A percentile compares a stretch with the other conserved stretches of the same genome.
Conservation (phyloP, 53 echinoderm and acorn worm genomes). For the Mesocentrotus franciscanus region DNA sequence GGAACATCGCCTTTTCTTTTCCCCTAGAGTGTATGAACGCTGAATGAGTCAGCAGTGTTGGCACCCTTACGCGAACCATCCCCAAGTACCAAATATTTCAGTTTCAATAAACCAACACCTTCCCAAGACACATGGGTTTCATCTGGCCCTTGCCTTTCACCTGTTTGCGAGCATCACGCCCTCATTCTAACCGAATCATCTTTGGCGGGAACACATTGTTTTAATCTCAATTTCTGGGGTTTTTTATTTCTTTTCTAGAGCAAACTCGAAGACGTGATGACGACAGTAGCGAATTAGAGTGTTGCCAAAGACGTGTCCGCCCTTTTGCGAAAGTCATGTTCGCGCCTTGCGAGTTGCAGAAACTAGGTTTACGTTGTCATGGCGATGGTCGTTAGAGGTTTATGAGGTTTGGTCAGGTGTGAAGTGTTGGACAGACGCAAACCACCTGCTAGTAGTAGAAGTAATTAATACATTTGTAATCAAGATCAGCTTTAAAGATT, state of each 20-base stretch:
- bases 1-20: constrained; percentile 17
- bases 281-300: constrained; percentile 41
- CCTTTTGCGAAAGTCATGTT: constrained; percentile 59
- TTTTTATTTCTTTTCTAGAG: constrained; percentile 48
- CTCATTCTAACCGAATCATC: neutral
- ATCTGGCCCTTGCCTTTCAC: constrained; percentile 8
- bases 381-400: constrained; percentile 45
- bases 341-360: constrained; percentile 10
- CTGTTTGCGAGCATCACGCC: constrained; percentile 29
- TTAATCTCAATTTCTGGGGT: constrained; percentile 20
- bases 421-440: neutral
- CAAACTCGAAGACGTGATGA: neutral
- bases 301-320: constrained; percentile 51
- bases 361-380: constrained; percentile 24
- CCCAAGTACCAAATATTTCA: constrained; percentile 52
- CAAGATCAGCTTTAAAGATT: neutral
- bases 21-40: neutral
- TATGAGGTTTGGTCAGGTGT: constrained; percentile 47
- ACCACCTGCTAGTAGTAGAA: neutral
- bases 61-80: neutral
- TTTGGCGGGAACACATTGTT: constrained; percentile 60
- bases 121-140: constrained; percentile 18
- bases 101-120: neutral
- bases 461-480: constrained; percentile 9
- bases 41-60: constrained; percentile 30